phyloP scores from a whole-genome alignment of 1,140 invertebrate species.

The Habropoda laboriosa region DNA sequence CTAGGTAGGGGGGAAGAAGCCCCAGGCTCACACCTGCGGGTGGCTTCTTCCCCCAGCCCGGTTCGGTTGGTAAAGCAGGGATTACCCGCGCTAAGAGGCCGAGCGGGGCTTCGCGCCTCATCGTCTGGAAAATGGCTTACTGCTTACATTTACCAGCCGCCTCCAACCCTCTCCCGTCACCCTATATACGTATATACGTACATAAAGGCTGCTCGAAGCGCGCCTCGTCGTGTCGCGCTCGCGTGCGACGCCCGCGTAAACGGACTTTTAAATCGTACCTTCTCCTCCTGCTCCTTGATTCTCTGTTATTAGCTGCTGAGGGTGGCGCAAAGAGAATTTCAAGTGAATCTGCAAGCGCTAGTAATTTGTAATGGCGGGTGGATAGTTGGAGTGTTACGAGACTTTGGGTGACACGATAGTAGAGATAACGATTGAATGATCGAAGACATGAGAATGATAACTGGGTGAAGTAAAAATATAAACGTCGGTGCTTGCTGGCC shows the following conservation, averaged over 20 bases:
- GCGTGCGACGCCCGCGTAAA: slow-evolving; percentile 11
- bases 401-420: too few species aligned
- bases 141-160: slow-evolving; percentile 77
- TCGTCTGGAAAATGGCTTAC: slow-evolving; percentile 83
- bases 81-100: slow-evolving; percentile 79
- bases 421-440: too few species aligned
- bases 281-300: slow-evolving; percentile 9
- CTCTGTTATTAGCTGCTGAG: background rate
- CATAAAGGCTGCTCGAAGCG: slow-evolving; percentile 17
- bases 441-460: too few species aligned
- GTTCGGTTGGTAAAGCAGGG: slow-evolving; percentile 77
- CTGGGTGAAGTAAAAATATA: too few species aligned
- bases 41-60: slow-evolving; percentile 72
- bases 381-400: too few species aligned
- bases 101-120: slow-evolving; percentile 81
- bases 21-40: slow-evolving; percentile 74
- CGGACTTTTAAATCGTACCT: background rate
- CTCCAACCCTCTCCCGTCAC: slow-evolving; percentile 18
- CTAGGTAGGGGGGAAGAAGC: slow-evolving; percentile 67
- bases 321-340: slow-evolving; percentile 1
- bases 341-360: background rate
- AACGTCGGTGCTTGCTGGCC: too few species aligned
- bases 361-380: too few species aligned
- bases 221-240: slow-evolving; percentile 1
- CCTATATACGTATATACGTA: slow-evolving; percentile 1